Evolutionary conservation across 1,140 invertebrate genomes (phyloP), one percentile per base, ranked within the genome.

Genomic region (Pseudomyrmex pallidus): DNA sequence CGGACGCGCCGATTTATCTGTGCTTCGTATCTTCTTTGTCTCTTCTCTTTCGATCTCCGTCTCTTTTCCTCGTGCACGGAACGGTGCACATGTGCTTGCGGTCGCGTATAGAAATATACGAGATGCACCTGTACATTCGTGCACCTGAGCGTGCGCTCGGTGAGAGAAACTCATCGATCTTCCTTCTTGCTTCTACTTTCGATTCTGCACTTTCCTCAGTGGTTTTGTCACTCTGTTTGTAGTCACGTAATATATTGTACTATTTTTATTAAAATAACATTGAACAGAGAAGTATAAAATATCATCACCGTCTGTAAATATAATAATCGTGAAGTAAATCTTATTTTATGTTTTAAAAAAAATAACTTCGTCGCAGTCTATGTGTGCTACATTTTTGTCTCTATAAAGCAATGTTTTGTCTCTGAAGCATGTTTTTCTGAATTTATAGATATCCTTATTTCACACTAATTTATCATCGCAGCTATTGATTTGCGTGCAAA

Each of bases 1-100:
- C 84, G 84, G 87, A 89, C 74, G 67, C 78, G 56, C 25, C 72
- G 15, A 68, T 52, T 78, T 86, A 89, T 89, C 87, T 84, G 61
- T 59, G 74, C 57, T 57, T 84, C 66, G 17, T 25, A 46, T 70
- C 64, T 54, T 10, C 54, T 35, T 80, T 50, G 9, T 35, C 48
- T 56, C 48, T 25, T 25, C 46, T 54, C 50, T 52, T 54, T 25
- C 12, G 8, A 20, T 66, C 12, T 48, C 56, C 52, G 61, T 73
- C 44, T 64, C 22, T 74, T 50, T 35, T 7, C 35, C 59, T 48
- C 22, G 15, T 13, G 15, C 17, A 25, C 57, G 15, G 44, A 15
- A 63, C 72, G 57, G 62, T 74, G 73, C 44, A 54, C 61, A 54
- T 46, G 73, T 82, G 70, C 86, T 83, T 59, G 86, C 77, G 78